Evolutionary conservation across 2,113 vertebrate species (phyloP), one percentile per base, ranked within the genome.

Genomic region (Bubo scandiacus): DNA sequence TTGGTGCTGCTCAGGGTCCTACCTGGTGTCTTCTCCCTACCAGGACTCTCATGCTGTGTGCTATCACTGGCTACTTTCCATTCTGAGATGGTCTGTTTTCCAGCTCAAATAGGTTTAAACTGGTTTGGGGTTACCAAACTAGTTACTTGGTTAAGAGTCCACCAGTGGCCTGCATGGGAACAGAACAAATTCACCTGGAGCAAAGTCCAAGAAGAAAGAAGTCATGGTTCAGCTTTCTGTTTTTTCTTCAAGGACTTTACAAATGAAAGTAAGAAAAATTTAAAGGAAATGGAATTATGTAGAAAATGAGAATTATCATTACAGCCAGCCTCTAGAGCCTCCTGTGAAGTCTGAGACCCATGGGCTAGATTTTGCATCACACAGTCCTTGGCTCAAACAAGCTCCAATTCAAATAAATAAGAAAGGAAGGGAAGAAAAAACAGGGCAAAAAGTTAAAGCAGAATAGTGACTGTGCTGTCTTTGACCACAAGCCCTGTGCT

Each of bases 11-110:
- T 65, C 58, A 47, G 18, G 40, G 15, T 18, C 27, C 52, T 0
- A 0, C n/a, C 29, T 27, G 17, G 9, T 1, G 2, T 61, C 58
- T 21, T 42, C 25, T 52, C 7, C 22, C 38, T 17, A 10, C 1
- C 1, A 82, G 65, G 45, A 21, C 20, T 77, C 38, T 36, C 1
- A 0, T 4, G 1, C 49, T 40, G 5, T 47, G 8, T 42, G 61
- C 65, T 45, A 2, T 43, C 40, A 32, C 63, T 72, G 42, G 15
- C n/a, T 65, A 63, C 36, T 40, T 71, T 55, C 58, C 42, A 4
- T 40, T 47, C 71, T 6, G 22, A 79, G 27, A 51, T 5, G 7
- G 45, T n/a, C 30, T 0, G 0, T 58, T 61, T 85, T 81, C 68
- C 80, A 52, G 4, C 12, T 72, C 34, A 42, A 30, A 58, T 22